Base-by-base conservation (phyloP, 2,888 invertebrate genomes). In the Lepidochrysops patricia region DNA sequence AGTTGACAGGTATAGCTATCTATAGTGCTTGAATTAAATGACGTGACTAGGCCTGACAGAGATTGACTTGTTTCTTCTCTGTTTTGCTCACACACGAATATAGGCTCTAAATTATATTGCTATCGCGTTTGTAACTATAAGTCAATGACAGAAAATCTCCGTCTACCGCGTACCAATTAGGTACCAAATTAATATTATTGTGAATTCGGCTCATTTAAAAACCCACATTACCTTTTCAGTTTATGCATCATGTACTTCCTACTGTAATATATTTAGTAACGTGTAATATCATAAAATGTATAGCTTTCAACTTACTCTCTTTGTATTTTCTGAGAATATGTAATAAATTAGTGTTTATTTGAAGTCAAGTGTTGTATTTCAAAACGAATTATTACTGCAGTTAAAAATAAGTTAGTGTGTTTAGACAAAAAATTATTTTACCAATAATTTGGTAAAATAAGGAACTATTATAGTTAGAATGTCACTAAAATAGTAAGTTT, bases 331-430 rank as follows among this genome's bases (percentile, higher is more conserved):
- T n/a, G n/a, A n/a, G n/a, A 54, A 5, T 54, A 6, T 29, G 29
- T 19, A 23, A 15, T 52, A 27, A n/a, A n/a, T 6, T 32, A 13
- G 19, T 9, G 15, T 50, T 50, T 26, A 13, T 50, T 13, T 50
- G 2, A 5, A 13, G 4, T 15, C 54, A 29, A 19, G 13, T 29
- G 19, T 29, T 54, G 19, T 54, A 29, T n/a, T 29, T 9, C 9
- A 4, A 15, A 54, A 54, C 54, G 54, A 54, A 32, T 54, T 32
- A 12, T 54, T 29, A 54, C 29, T 54, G 54, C 19, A 52, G 27
- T 7, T n/a, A n/a, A 15, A 29, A 27, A 25, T 23, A 49, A 27
- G 15, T 29, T 54, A 29, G 54, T 54, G 19, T 54, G 15, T 32
- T 26, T 50, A 32, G 19, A 19, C 15, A 19, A 5, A 54, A 54